These are phyloP conservation scores for Lomographa bimaculata DNA, from an alignment of 2,888 invertebrate genomes.

Conservation along the genomic window DNA sequence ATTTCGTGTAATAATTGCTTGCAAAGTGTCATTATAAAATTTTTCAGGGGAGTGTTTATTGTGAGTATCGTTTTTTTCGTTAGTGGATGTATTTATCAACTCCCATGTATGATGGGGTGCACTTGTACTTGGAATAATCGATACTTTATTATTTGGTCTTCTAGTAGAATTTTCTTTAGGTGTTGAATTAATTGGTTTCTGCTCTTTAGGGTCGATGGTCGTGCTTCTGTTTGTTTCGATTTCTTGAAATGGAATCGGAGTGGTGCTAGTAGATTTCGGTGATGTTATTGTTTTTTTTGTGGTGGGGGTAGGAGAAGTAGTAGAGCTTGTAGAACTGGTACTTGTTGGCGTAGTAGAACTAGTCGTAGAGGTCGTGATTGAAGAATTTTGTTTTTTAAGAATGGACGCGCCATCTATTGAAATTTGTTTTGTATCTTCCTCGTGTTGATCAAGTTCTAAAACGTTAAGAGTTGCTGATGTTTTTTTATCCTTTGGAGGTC, in stretches of 20 bases:
- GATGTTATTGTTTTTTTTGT: constrained; percentile 26
- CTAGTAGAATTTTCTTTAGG: constrained; percentile 63
- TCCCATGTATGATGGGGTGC: constrained; percentile 82
- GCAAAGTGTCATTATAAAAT: constrained; percentile 85
- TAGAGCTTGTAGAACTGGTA: constrained; percentile 29
- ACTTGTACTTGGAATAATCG: constrained; percentile 69
- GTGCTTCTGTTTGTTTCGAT: constrained; percentile 33
- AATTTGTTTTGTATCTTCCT: constrained; percentile 67
- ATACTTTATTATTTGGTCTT: constrained; percentile 75
- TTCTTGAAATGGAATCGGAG: constrained; percentile 30
- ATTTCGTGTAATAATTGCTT: constrained; percentile 85
- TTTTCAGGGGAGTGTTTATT: constrained; percentile 75
- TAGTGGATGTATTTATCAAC: constrained; percentile 81
- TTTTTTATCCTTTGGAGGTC: constrained; percentile 76
- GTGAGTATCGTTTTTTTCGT: constrained; percentile 59
- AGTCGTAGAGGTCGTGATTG: constrained; percentile 34
- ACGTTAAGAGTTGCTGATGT: constrained; percentile 73
- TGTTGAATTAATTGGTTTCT: constrained; percentile 16
- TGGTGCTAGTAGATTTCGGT: constrained; percentile 22
- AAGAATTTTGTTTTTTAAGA: constrained; percentile 61
- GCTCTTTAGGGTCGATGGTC: constrained; percentile 22
- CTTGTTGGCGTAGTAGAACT: constrained; percentile 35
- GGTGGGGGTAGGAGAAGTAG: constrained; percentile 35
- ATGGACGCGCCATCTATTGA: constrained; percentile 75
- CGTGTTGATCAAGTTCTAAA: constrained; percentile 56